Percentiles rank a stretch among this genome's conserved stretches.
Conservation (phyloP, 1,140 invertebrate genomes). For the Drosophila elegans region DNA sequence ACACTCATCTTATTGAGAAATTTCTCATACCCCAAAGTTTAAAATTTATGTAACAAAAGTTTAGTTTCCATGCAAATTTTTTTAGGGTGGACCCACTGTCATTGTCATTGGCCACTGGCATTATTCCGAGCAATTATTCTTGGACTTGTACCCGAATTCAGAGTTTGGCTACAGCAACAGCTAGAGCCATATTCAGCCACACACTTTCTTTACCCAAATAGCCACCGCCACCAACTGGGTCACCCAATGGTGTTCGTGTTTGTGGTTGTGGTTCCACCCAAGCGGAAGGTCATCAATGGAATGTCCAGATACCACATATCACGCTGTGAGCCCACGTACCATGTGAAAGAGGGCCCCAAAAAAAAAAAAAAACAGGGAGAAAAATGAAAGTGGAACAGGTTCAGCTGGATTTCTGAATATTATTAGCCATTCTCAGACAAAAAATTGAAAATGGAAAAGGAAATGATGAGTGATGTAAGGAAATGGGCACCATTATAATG, state of each 20-base stretch:
- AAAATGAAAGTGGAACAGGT: conserved; percentile 50
- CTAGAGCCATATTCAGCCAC: conserved; percentile 19
- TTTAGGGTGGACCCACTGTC: background rate
- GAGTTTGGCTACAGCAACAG: background rate
- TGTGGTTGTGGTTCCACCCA: conserved; percentile 11
- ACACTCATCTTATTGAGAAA: too few relatives aligned
- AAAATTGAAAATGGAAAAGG: conserved; percentile 4
- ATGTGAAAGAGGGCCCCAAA: background rate
- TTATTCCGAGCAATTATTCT: conserved; percentile 22
- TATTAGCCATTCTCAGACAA: conserved; percentile 18
- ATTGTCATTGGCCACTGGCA: background rate
- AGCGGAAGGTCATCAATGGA: conserved; percentile 45
- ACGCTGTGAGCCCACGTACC: conserved; percentile 7
- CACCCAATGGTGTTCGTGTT: conserved; percentile 11
- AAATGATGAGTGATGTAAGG: conserved; percentile 36
- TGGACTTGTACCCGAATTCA: conserved; percentile 1
- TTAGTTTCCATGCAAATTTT: too few relatives aligned
- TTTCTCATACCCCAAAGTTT: too few relatives aligned
- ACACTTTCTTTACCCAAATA: conserved; percentile 38
- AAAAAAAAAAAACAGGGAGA: background rate
- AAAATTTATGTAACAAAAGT: too few relatives aligned
- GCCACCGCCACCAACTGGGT: conserved; percentile 44
- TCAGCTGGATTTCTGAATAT: conserved; percentile 14
- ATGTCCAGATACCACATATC: conserved; percentile 12
- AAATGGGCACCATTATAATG: conserved; percentile 17